These are phyloP conservation scores for Cavia aperea DNA, from an alignment of 2,113 vertebrate species.

Conservation along the genomic window DNA sequence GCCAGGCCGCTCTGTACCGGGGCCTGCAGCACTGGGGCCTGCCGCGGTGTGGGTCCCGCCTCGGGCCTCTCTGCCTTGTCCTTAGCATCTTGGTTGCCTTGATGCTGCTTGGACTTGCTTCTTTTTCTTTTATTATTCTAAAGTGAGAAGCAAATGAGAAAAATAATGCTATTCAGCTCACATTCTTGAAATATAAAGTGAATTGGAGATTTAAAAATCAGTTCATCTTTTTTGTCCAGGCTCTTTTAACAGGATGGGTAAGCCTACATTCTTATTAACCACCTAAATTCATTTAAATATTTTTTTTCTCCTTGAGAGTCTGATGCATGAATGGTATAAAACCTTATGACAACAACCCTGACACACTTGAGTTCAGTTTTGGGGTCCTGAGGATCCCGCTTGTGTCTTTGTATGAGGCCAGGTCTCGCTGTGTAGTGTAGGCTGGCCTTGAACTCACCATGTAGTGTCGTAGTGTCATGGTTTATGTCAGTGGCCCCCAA, in stretches of 20 bases:
- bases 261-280: background rate
- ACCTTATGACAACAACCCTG: background rate
- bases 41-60: constrained; percentile 57
- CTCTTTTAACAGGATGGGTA: background rate
- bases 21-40: constrained; percentile 29
- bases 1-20: constrained; percentile 51
- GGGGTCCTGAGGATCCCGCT: background rate
- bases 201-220: background rate
- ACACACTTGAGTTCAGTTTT: background rate
- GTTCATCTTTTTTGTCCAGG: background rate
- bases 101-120: constrained; percentile 81
- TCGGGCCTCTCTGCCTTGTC: constrained; percentile 68
- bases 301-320: background rate
- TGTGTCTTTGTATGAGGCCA: background rate
- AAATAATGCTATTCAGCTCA: background rate
- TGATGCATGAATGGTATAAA: background rate
- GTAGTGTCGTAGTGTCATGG: background rate
- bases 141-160: constrained; percentile 43
- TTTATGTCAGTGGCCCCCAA: no score
- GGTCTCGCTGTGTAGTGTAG: background rate
- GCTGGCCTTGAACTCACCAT: background rate
- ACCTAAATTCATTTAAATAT: background rate
- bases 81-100: constrained; percentile 75
- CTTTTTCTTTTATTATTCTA: constrained; percentile 82
- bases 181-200: background rate